Conservation (phyloP, 2,888 invertebrate genomes). For the Pogonocherus hispidulus region DNA sequence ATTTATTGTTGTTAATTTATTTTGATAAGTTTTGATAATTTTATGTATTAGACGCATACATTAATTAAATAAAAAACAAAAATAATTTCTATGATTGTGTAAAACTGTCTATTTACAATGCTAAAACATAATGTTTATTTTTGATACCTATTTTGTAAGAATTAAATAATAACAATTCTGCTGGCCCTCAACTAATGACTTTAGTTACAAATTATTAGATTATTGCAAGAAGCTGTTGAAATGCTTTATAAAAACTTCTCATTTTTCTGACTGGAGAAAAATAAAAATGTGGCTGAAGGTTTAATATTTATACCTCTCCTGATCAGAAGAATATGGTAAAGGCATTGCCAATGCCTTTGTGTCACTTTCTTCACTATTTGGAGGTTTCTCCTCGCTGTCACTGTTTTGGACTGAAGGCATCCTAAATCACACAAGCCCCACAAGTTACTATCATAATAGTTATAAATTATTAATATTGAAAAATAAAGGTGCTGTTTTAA, state of each 20-base stretch:
- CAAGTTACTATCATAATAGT: constrained; percentile 6
- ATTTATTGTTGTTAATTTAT: no score
- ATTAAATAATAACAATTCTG: no score
- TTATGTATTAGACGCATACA: no score
- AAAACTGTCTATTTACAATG: no score
- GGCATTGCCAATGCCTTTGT: constrained; percentile 60
- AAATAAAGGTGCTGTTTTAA: not conserved
- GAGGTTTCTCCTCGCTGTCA: constrained; percentile 58
- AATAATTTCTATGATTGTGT: no score
- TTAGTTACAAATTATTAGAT: not conserved
- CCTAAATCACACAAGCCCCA: constrained; percentile 56
- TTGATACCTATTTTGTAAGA: no score
- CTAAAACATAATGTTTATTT: no score
- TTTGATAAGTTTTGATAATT: no score
- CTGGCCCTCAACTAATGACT: no score
- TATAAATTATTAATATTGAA: not conserved
- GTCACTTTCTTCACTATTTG: constrained; percentile 61
- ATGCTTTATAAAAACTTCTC: not conserved
- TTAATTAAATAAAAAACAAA: no score
- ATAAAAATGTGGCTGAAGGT: constrained; percentile 25
- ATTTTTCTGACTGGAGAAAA: constrained; percentile 17
- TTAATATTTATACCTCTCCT: constrained; percentile 60
- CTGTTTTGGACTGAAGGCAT: constrained; percentile 49
- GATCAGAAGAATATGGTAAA: constrained; percentile 60
- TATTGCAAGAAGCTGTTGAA: constrained; percentile 24